phyloP scores from a whole-genome alignment of 1,140 invertebrate genomes.

The Dufourea novaeangliae region DNA sequence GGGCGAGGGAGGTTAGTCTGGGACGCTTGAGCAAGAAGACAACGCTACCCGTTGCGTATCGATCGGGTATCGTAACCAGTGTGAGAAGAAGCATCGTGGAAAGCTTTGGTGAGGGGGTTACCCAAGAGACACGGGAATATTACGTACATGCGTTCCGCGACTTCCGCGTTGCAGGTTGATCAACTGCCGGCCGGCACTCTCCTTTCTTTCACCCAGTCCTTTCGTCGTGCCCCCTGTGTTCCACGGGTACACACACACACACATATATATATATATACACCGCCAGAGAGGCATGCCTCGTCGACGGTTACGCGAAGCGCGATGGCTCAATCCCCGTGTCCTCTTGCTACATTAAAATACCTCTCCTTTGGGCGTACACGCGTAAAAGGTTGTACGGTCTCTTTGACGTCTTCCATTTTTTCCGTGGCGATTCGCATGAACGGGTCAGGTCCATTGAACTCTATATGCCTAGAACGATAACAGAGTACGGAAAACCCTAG shows the following conservation, averaged over 20 bases:
- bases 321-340: conserved; percentile 74
- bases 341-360: conserved; percentile 75
- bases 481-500: too few relatives aligned
- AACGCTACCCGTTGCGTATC: conserved; percentile 19
- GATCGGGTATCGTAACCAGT: conserved; percentile 37
- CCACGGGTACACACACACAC: too few relatives aligned
- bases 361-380: conserved; percentile 52
- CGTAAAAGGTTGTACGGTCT: conserved; percentile 47
- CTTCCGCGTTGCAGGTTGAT: conserved; percentile 77
- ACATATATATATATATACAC: too few relatives aligned
- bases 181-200: conserved; percentile 51
- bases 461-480: too few relatives aligned
- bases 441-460: too few relatives aligned
- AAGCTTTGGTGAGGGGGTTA: conserved; percentile 63
- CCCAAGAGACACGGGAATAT: conserved; percentile 69
- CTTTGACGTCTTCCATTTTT: conserved; percentile 6
- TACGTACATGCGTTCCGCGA: conserved; percentile 68
- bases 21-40: background rate
- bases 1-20: background rate
- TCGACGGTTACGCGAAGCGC: conserved; percentile 53
- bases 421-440: too few relatives aligned
- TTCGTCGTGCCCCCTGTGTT: conserved; percentile 63
- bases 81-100: conserved; percentile 39
- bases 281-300: conserved; percentile 7
- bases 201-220: conserved; percentile 56